Evolutionary conservation across 1,140 invertebrate species (phyloP).

Genomic region (Drosophila fuyamai): DNA sequence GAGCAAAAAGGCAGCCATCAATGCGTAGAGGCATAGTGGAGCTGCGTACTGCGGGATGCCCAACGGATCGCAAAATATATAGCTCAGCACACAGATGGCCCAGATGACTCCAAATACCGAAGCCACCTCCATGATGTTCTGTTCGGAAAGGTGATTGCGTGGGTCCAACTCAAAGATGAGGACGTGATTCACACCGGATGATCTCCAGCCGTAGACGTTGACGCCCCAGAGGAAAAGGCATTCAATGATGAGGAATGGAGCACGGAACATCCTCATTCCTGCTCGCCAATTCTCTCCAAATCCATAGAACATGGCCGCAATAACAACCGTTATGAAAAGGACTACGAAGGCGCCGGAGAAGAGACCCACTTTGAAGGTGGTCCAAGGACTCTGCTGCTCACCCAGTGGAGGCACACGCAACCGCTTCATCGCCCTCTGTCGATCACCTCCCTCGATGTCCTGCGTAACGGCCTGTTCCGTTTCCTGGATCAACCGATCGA

Average conservation of each 20-base stretch:
- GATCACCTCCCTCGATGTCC: constrained; percentile 93
- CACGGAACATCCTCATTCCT: constrained; percentile 91
- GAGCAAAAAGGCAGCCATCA: constrained; percentile 91
- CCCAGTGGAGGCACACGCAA: constrained; percentile 94
- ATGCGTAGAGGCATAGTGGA: constrained; percentile 89
- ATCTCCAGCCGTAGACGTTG: constrained; percentile 95
- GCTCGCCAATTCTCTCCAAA: constrained; percentile 85
- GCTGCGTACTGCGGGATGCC: constrained; percentile 91
- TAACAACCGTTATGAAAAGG: constrained; percentile 89
- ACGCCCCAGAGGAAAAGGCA: constrained; percentile 94
- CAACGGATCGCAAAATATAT: constrained; percentile 90
- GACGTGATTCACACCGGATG: constrained; percentile 93
- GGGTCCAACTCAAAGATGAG: constrained; percentile 97
- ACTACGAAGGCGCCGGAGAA: constrained; percentile 93
- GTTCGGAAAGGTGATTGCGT: constrained; percentile 93
- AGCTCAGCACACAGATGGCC: constrained; percentile 89
- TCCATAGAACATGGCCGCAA: constrained; percentile 87
- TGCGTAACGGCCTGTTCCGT: constrained; percentile 93
- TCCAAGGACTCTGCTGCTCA: constrained; percentile 93
- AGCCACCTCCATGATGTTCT: constrained; percentile 95
- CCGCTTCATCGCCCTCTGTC: constrained; percentile 94
- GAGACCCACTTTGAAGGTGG: constrained; percentile 93
- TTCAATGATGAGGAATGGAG: constrained; percentile 92
- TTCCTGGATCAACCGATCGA: constrained; percentile 93
- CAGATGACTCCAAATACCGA: constrained; percentile 94